Base-by-base conservation (phyloP, 1,140 invertebrate genomes). In the Andrena cerasifolii region DNA sequence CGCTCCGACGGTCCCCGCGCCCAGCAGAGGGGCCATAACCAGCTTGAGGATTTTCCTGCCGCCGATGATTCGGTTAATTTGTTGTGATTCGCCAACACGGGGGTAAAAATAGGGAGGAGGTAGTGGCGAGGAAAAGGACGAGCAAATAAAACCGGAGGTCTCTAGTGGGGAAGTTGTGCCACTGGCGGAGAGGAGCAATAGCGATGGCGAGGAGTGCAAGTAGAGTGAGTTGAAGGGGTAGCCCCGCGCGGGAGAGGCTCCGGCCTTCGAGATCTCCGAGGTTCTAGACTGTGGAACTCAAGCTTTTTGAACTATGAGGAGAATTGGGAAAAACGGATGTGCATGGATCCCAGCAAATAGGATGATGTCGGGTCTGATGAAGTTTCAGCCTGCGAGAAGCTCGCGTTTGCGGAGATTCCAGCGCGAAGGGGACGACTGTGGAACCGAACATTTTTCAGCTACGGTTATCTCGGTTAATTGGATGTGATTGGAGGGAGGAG, bases 211-310 rank as follows among this genome's bases (percentile, higher is more conserved):
- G 51, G 10, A n/a, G n/a, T n/a, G n/a, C n/a, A n/a, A n/a, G n/a
- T 24, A 21, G 40, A 28, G 8, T 1, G 53, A 12, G 26, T 45
- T 8, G 12, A 18, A 10, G 26, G 51, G 43, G 14, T 26, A 3
- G n/a, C 0, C 14, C 24, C 10, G 33, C 14, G 18, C 7, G 16
- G 21, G 21, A 31, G 40, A 58, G 47, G 36, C 33, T 28, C 2
- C 24, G 0, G 24, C 21, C 43, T 62, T 72, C 51, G 54, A 33
- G 58, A 36, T 14, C 56, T 59, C 56, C 18, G n/a, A 21, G 56
- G n/a, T 59, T n/a, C 56, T 28, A 18, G 31, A 59, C 31, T 59
- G 56, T n/a, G 31, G 36, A 59, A 59, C 56, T 33, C 31, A 36
- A 36, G 56, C 31, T 59, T 59, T 59, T 26, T 54, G 51, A 7